Evolutionary conservation across 1,140 invertebrate species (phyloP).

Genomic region (Drosophila albomicans): DNA sequence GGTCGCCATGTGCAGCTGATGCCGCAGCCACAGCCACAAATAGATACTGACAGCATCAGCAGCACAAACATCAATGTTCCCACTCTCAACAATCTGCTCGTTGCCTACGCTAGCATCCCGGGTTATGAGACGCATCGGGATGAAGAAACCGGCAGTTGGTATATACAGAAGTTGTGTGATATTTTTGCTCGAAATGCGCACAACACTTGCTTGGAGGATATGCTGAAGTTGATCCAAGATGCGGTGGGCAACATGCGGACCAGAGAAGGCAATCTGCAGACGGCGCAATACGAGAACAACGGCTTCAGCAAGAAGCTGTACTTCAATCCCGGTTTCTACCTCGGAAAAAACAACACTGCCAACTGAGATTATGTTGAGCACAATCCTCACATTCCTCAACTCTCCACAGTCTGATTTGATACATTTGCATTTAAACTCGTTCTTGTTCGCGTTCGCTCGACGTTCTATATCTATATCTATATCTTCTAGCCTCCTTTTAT

Average conservation of each 20-base stretch:
- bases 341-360: slow-evolving; percentile 17
- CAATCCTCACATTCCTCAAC: slow-evolving; percentile 19
- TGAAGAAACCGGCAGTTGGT: slow-evolving; percentile 89
- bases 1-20: slow-evolving; percentile 49
- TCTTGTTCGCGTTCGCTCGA: not conserved
- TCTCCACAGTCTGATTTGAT: slow-evolving; percentile 41
- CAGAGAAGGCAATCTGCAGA: slow-evolving; percentile 51
- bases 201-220: slow-evolving; percentile 87
- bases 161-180: slow-evolving; percentile 90
- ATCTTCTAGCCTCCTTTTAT: not conserved
- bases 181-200: slow-evolving; percentile 90
- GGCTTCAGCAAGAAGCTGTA: slow-evolving; percentile 73
- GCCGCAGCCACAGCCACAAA: too few species aligned
- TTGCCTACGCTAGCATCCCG: slow-evolving; percentile 89
- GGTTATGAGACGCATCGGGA: slow-evolving; percentile 89
- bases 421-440: slow-evolving; percentile 47
- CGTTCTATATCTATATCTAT: not conserved
- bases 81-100: slow-evolving; percentile 87
- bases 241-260: slow-evolving; percentile 36
- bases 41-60: slow-evolving; percentile 49
- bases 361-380: slow-evolving; percentile 24
- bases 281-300: slow-evolving; percentile 52
- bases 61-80: slow-evolving; percentile 55
- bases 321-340: slow-evolving; percentile 74
- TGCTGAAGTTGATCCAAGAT: slow-evolving; percentile 88